Evolutionary conservation across 2,797 vertebrate genomes (phyloP).

Genomic region (Channa striata): DNA sequence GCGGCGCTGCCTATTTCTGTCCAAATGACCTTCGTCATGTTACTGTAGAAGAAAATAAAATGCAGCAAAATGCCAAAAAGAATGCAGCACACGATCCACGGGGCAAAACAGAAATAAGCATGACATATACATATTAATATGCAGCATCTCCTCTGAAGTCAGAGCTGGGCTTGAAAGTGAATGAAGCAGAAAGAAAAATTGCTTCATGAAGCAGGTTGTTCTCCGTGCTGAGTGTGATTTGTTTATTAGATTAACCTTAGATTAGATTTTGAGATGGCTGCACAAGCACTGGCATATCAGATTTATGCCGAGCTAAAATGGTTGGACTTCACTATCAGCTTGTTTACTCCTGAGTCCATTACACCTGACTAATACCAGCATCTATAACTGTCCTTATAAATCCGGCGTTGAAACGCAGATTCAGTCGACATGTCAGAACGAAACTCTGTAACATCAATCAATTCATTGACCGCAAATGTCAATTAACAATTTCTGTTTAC

Average conservation of each 20-base stretch:
- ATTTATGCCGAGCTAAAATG: conserved; percentile 50
- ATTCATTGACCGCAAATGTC: conserved; percentile 25
- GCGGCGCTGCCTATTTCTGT: conserved; percentile 45
- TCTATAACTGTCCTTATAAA: conserved; percentile 12
- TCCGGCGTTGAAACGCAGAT: conserved; percentile 4
- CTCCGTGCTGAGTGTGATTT: conserved; percentile 61
- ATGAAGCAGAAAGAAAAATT: conserved; percentile 63
- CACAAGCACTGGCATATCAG: conserved; percentile 50
- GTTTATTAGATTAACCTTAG: conserved; percentile 79
- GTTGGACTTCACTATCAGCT: conserved; percentile 42
- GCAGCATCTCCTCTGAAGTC: conserved; percentile 69
- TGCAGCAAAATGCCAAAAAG: conserved; percentile 54
- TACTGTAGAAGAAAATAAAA: conserved; percentile 57
- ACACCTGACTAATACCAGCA: conserved; percentile 24
- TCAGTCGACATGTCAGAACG: conserved; percentile 20
- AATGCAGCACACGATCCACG: conserved; percentile 38
- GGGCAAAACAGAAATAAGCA: conserved; percentile 58
- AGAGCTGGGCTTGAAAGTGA: conserved; percentile 56
- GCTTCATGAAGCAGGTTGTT: conserved; percentile 69
- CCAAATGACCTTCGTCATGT: conserved; percentile 55
- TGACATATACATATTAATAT: conserved; percentile 62
- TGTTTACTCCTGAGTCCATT: conserved; percentile 53
- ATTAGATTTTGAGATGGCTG: conserved; percentile 76
- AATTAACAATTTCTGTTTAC: conserved; percentile 27
- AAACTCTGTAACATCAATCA: conserved; percentile 12